A percentile compares a stretch with the other conserved stretches of the same genome.
Evolutionary conservation across 2,888 invertebrate genomes (phyloP).

Genomic region (Melanostoma mellinum): DNA sequence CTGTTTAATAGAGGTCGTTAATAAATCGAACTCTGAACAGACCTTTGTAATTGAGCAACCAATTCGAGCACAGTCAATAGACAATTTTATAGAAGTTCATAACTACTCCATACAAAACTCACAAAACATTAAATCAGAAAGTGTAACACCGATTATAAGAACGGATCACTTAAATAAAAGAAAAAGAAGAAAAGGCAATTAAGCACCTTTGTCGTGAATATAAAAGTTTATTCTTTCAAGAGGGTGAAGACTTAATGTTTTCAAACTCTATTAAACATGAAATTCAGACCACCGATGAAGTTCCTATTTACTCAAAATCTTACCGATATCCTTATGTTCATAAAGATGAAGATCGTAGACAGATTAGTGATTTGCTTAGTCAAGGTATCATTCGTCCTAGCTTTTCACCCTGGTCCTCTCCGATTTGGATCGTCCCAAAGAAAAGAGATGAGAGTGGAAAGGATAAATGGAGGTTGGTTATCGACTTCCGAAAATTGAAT

Average conservation of each 20-base stretch:
- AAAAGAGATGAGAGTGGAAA: constrained; percentile 29
- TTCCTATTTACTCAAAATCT: too few species aligned
- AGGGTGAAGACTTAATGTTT: too few species aligned
- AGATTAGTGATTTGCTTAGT: background rate
- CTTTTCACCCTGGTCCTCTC: constrained; percentile 27
- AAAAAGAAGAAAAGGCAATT: constrained; percentile 42
- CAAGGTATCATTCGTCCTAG: constrained; percentile 27
- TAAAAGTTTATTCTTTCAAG: too few species aligned
- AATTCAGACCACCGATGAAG: too few species aligned
- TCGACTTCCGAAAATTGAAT: constrained; percentile 36
- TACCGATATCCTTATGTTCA: too few species aligned
- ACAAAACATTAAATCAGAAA: constrained; percentile 1
- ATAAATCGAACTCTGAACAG: constrained; percentile 24
- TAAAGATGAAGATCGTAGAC: too few species aligned
- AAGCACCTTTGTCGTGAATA: background rate
- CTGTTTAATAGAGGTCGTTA: constrained; percentile 39
- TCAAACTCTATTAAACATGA: too few species aligned
- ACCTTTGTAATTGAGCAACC: constrained; percentile 51
- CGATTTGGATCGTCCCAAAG: constrained; percentile 25
- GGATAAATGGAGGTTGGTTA: constrained; percentile 32
- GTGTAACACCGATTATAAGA: constrained; percentile 17
- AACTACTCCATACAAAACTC: constrained; percentile 30
- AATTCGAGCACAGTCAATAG: constrained; percentile 29
- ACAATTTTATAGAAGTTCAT: constrained; percentile 24
- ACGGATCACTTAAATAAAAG: constrained; percentile 40